phyloP scores from a whole-genome alignment of 2,797 vertebrate genomes.

The Alosa sapidissima region DNA sequence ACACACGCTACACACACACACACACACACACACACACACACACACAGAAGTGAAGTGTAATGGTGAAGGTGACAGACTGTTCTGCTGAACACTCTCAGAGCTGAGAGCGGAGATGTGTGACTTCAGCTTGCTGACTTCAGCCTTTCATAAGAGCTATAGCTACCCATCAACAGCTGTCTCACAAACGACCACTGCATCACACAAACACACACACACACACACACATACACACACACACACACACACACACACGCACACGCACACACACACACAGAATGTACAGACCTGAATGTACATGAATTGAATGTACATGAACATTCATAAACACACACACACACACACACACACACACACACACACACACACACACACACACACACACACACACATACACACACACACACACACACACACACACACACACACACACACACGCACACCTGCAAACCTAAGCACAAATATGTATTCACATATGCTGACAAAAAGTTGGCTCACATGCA shows the following conservation, averaged over 20 bases:
- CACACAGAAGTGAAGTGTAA: not conserved
- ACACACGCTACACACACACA: too few relatives aligned
- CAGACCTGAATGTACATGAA: not conserved
- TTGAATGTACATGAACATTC: not conserved
- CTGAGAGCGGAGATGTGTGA: constrained; percentile 49
- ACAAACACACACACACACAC: not conserved
- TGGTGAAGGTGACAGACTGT: constrained; percentile 4
- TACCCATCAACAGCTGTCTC: constrained; percentile 77
- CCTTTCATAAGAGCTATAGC: constrained; percentile 53
- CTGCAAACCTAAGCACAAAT: not conserved
- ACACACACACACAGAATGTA: not conserved
- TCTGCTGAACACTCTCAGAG: not conserved
- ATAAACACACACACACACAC: not conserved
- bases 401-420: not conserved
- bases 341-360: not conserved
- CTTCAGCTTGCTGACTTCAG: constrained; percentile 60
- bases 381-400: not conserved
- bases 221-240: not conserved
- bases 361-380: not conserved
- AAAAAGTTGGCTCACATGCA: not conserved
- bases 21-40: not conserved
- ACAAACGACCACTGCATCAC: constrained; percentile 33
- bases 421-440: not conserved
- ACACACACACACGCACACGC: not conserved
- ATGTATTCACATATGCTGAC: not conserved